A percentile compares a stretch with the other conserved stretches of the same genome.
These are phyloP conservation scores for Spialia ferax DNA, from an alignment of 2,888 invertebrate species.

Conservation along the genomic window DNA sequence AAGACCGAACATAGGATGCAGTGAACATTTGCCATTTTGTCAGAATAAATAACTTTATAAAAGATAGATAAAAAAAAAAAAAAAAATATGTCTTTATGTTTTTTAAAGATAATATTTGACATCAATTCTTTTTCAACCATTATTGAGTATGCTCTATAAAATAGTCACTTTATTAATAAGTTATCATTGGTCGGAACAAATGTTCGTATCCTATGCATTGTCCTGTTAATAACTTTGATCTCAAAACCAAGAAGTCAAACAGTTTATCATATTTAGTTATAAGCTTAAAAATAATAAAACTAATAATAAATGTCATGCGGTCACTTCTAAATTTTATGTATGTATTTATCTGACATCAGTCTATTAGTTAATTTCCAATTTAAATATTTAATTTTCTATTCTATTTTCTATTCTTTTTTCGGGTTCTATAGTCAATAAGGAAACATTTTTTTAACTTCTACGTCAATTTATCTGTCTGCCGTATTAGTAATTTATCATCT, in stretches of 20 bases:
- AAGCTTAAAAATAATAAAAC: slow-evolving; percentile 36
- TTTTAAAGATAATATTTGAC: background rate
- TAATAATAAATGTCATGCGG: background rate
- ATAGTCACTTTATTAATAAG: no score
- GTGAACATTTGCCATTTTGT: background rate
- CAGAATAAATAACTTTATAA: background rate
- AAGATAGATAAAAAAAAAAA: no score
- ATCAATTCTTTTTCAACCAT: background rate
- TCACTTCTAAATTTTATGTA: background rate
- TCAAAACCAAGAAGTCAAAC: slow-evolving; percentile 51
- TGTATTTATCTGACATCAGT: no score
- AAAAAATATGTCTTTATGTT: no score
- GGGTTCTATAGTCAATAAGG: no score
- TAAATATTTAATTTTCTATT: no score
- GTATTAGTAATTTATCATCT: no score
- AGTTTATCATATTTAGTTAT: slow-evolving; percentile 40
- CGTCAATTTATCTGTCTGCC: no score
- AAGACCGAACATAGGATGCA: background rate
- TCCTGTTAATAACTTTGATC: slow-evolving; percentile 45
- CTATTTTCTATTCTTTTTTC: no score
- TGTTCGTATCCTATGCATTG: background rate
- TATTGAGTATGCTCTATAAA: background rate
- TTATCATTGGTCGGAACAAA: background rate
- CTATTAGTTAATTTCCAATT: no score
- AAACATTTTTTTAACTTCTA: no score